Evolutionary conservation across 37 sponge, comb jelly and placozoan genomes (phyloP), one percentile per base, ranked within the genome.

Genomic region (Beroe forskalii): DNA sequence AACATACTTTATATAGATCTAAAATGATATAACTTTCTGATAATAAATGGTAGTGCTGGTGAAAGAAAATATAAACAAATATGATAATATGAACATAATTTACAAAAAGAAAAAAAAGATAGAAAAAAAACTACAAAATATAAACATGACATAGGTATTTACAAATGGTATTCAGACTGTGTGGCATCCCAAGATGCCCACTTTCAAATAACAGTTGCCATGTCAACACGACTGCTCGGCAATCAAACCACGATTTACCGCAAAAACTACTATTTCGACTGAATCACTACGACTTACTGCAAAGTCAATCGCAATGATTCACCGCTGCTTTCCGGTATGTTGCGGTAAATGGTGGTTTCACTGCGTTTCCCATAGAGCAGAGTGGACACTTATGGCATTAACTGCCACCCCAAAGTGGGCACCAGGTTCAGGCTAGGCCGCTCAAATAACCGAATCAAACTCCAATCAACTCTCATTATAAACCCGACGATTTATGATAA

Each of bases 171-270:
- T 6, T 48, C 55, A 12, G 55, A 48, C 55, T 48, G 55, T 17
- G 55, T 12, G 6, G 12, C 55, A 12, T 48, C 55, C 55, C 55
- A 12, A 17, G 12, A 48, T 12, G 12, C 55, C 55, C 12, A 69
- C 72, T 69, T 69, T 69, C 32, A 33, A 69, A 69, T 69, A 17
- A 69, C 17, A 36, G 36, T 36, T 36, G 72, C 72, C 72, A 69
- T 69, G 72, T 69, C 72, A 69, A 69, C 72, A 69, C 72, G 72
- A 69, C 72, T 69, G 39, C 19, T 69, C 38, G 1, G 17, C 28
- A 69, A 1, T 33, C 6, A 69, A 35, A 69, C 32, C 37, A 36
- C 72, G 32, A 69, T 32, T 69, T 14, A 32, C 30, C 17, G 66
- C 66, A 23, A 63, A 63, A 63, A 63, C 27, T 63, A 55, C 9